Conservation (phyloP, 2,888 invertebrate species). For the Hypomecis punctinalis region DNA sequence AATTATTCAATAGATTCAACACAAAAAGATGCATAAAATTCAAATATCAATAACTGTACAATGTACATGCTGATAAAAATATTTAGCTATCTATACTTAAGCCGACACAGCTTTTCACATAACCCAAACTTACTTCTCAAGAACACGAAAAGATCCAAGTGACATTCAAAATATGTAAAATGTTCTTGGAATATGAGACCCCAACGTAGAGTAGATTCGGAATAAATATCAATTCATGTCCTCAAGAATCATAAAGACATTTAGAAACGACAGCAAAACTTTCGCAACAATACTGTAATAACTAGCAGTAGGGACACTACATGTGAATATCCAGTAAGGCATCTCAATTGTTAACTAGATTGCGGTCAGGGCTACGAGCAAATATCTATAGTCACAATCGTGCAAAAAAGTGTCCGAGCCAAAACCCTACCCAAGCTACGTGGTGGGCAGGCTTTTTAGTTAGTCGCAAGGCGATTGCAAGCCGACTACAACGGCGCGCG, state of each 20-base stretch:
- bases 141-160: constrained; percentile 10
- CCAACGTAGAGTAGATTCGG: constrained; percentile 44
- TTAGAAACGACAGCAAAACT: constrained; percentile 50
- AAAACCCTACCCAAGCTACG: no score
- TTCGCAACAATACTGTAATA: constrained; percentile 14
- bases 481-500: no score
- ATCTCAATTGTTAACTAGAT: no score
- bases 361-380: no score
- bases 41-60: constrained; percentile 1
- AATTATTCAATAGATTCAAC: no score
- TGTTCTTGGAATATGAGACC: constrained; percentile 45
- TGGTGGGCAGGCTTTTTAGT: no score
- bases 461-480: no score
- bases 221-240: constrained; percentile 72
- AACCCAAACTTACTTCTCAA: constrained; percentile 10
- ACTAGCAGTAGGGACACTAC: constrained; percentile 11
- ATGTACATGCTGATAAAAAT: constrained; percentile 2
- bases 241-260: constrained; percentile 68
- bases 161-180: constrained; percentile 30
- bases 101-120: constrained; percentile 22
- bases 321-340: not conserved
- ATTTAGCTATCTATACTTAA: constrained; percentile 9
- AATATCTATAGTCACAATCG: no score
- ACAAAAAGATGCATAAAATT: not conserved
- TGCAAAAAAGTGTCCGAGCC: no score